Base-by-base conservation (phyloP, 2,113 vertebrate species). In the Oryzias celebensis region DNA sequence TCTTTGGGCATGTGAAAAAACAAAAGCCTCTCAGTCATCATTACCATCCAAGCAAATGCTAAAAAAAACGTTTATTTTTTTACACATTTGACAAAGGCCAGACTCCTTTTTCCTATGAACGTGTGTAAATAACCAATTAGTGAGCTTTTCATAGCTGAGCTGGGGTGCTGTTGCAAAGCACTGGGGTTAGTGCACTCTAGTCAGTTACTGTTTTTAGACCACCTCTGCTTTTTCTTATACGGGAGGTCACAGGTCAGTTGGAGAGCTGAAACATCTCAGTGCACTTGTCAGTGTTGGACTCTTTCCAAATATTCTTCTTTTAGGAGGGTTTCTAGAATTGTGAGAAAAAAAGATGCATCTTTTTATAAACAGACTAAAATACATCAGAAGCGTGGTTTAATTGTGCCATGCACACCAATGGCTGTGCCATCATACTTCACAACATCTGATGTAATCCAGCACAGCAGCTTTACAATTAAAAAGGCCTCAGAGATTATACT, bases 111-210 rank as follows among this genome's bases (percentile, higher is more conserved):
- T 80, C 58, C 63, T 75, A 47, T 51, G 59, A 5, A 16, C 5
- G 75, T 82, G 28, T 90, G 84, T 89, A 92, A 93, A 92, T 92
- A 92, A 80, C 75, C 81, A 87, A 77, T 92, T 91, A 91, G 83
- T 62, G 59, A 78, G 77, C 71, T 52, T 58, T 22, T 16, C 47
- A 77, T 68, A 71, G 69, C 73, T 20, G 49, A 62, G 43, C 3
- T 45, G 0, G 47, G 50, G 68, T 53, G 62, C 68, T 71, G 71
- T 58, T 58, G n/a, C 57, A 76, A 20, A 49, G 55, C 36, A 71
- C 58, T 18, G 62, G 65, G 90, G 86, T 91, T 87, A 83, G 81
- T 88, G 89, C 86, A 73, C 87, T 81, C 82, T 84, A 89, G 85
- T 85, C 81, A 15, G 16, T 71, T 86, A 82, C 91, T 86, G 82